Evolutionary conservation across 2,797 vertebrate genomes (phyloP).

Genomic region (Sternotherus odoratus): DNA sequence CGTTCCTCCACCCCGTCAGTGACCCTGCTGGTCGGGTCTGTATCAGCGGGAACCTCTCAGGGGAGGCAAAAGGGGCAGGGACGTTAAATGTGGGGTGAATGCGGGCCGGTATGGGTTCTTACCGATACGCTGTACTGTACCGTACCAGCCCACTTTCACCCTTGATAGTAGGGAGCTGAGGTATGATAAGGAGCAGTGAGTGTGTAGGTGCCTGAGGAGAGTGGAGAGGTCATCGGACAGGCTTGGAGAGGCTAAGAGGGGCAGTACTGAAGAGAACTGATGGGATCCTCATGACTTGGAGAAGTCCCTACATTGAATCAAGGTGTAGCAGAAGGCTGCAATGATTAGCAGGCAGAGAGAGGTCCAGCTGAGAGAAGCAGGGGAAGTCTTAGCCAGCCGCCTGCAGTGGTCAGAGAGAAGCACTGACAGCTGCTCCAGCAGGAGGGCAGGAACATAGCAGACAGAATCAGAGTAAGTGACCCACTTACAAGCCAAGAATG

Average conservation of each 20-base stretch:
- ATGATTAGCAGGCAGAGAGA: neutral
- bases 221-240: neutral
- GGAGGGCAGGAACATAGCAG: neutral
- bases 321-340: neutral
- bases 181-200: accelerated
- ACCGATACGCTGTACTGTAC: too few species aligned
- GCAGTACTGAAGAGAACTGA: neutral
- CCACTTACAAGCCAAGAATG: neutral
- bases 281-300: accelerated
- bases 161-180: neutral
- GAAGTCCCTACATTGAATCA: neutral
- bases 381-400: neutral
- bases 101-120: too few species aligned
- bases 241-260: neutral
- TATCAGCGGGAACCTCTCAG: too few species aligned
- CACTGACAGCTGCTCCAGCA: neutral
- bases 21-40: too few species aligned
- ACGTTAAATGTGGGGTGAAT: too few species aligned
- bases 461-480: neutral
- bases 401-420: neutral
- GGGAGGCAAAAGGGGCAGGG: too few species aligned
- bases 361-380: neutral
- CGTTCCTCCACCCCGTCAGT: too few species aligned
- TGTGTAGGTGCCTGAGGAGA: neutral
- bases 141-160: too few species aligned